Evolutionary conservation across 2,113 vertebrate genomes (phyloP).

Genomic region (Ceyx melanurus): DNA sequence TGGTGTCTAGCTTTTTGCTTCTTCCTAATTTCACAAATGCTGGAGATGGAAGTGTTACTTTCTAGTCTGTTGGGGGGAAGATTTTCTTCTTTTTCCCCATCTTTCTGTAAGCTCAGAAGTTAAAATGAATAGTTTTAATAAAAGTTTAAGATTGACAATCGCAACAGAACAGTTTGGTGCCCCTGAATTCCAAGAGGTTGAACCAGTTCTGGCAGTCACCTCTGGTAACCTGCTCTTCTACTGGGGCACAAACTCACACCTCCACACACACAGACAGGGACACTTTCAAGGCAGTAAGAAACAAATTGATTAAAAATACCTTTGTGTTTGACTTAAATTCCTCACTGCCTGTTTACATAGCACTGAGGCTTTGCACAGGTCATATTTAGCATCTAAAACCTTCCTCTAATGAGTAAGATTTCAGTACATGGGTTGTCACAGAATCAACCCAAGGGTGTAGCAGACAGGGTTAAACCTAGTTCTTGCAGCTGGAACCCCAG

Average conservation of each 20-base stretch:
- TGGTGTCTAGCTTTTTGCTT: not conserved
- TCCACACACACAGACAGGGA: not conserved
- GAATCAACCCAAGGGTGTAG: not conserved
- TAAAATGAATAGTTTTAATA: not conserved
- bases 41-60: not conserved
- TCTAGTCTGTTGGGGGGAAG: rapidly evolving
- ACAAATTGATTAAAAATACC: not conserved
- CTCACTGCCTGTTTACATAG: not conserved
- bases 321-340: not conserved
- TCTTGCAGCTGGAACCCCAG: not conserved
- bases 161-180: not conserved
- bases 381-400: not conserved
- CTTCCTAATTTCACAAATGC: not conserved
- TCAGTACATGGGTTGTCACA: not conserved
- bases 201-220: not conserved
- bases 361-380: not conserved
- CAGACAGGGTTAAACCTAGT: not conserved
- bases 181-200: not conserved
- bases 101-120: not conserved
- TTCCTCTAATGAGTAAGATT: not conserved
- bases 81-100: not conserved
- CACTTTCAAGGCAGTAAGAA: not conserved
- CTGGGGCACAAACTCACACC: not conserved
- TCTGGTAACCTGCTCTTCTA: not conserved
- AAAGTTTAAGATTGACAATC: not conserved